Evolutionary conservation across 2,888 invertebrate genomes (phyloP).

Genomic region (Troides aeacus): DNA sequence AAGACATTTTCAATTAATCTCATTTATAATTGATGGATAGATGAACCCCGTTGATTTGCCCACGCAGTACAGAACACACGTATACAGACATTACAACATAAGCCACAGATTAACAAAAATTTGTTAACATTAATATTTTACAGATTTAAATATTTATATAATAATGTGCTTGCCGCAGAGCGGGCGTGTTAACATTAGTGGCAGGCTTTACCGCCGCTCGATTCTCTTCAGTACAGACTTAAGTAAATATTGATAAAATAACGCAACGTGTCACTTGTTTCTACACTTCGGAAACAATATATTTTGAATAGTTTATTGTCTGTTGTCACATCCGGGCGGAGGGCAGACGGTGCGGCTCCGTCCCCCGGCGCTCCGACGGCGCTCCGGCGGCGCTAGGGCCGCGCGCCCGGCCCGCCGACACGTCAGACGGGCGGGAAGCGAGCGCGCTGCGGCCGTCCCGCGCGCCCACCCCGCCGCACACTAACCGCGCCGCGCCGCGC

Average conservation of each 20-base stretch:
- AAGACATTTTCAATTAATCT: too few relatives aligned
- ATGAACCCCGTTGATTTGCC: too few relatives aligned
- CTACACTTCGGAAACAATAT: conserved; percentile 3
- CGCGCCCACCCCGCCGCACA: conserved; percentile 39
- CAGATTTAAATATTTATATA: too few relatives aligned
- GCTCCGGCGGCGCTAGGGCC: conserved; percentile 39
- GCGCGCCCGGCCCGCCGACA: conserved; percentile 31
- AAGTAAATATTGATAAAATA: background rate
- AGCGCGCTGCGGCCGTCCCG: conserved; percentile 59
- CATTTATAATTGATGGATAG: too few relatives aligned
- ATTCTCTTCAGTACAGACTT: too few relatives aligned
- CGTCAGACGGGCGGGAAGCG: conserved; percentile 63
- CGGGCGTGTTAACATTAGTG: too few relatives aligned
- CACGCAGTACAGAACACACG: too few relatives aligned
- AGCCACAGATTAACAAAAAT: too few relatives aligned
- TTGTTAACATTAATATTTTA: too few relatives aligned
- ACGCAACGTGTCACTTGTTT: background rate
- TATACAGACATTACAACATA: too few relatives aligned
- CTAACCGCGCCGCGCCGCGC: conserved; percentile 33
- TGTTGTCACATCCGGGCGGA: conserved; percentile 13
- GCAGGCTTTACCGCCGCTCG: too few relatives aligned
- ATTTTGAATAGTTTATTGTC: conserved; percentile 13
- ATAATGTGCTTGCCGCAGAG: too few relatives aligned
- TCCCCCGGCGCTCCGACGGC: background rate
- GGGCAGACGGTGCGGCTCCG: background rate